Conservation (phyloP, 2,888 invertebrate species). For the Macrosiphum euphorbiae region DNA sequence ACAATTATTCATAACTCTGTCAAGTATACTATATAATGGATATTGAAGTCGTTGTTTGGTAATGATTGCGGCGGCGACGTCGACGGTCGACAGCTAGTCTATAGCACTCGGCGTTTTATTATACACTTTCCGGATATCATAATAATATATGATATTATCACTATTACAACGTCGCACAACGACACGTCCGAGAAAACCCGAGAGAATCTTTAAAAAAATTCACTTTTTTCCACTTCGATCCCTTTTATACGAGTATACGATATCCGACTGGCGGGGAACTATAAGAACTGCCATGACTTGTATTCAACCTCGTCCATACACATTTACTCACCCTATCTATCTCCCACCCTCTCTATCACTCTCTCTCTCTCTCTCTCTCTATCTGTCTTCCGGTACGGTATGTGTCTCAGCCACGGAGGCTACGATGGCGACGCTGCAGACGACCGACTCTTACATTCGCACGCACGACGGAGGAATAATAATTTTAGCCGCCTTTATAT, state of each 20-base stretch:
- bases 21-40: neutral
- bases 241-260: neutral
- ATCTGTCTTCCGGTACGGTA: neutral
- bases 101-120: neutral
- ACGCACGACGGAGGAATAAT: slow-evolving; percentile 49
- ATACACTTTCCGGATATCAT: neutral
- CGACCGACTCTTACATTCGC: slow-evolving; percentile 3
- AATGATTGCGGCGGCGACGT: neutral
- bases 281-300: neutral
- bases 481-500: neutral
- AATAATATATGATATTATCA: neutral
- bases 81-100: neutral
- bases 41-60: neutral
- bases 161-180: neutral
- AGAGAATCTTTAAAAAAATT: slow-evolving; percentile 6
- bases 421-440: neutral
- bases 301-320: neutral
- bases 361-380: neutral
- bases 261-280: neutral
- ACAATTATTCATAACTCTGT: neutral
- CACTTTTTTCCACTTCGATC: neutral
- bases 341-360: neutral
- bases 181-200: neutral
- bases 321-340: neutral
- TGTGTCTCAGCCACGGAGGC: neutral